These are phyloP conservation scores for Phaedon cochleariae DNA, from an alignment of 2,888 invertebrate genomes.

Conservation along the genomic window DNA sequence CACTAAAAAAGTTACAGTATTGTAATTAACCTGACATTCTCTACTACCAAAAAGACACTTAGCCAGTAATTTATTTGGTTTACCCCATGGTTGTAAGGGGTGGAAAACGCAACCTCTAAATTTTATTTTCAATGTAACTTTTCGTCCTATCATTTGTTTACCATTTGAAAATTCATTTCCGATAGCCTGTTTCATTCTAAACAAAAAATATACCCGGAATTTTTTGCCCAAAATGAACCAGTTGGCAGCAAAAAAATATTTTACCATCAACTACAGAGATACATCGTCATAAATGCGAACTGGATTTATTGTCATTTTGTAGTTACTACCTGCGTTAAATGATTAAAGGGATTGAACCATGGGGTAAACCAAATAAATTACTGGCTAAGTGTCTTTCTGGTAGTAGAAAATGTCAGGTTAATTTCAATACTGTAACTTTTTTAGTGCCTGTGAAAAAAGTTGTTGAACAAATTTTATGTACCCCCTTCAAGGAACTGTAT, in stretches of 20 bases:
- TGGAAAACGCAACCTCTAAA: neutral
- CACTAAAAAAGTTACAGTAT: neutral
- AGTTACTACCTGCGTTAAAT: conserved; percentile 10
- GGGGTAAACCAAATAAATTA: no score
- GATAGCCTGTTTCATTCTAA: conserved; percentile 37
- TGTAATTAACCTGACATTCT: neutral
- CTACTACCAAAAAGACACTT: neutral
- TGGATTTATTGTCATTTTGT: conserved; percentile 19
- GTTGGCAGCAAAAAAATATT: conserved; percentile 6
- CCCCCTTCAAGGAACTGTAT: no score
- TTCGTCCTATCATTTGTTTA: conserved; percentile 31
- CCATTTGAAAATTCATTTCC: conserved; percentile 35
- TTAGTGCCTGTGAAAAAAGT: no score
- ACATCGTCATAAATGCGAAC: conserved; percentile 18
- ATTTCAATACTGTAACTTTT: no score
- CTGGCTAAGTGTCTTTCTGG: no score
- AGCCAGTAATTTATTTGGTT: neutral
- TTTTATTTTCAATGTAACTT: neutral
- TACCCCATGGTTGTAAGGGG: neutral
- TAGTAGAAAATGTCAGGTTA: no score
- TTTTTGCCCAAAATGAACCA: no score
- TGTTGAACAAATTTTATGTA: no score
- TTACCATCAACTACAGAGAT: conserved; percentile 19
- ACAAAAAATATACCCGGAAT: conserved; percentile 21
- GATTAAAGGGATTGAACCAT: no score